Percentiles rank a stretch among this genome's conserved stretches.
phyloP scores from a whole-genome alignment of 2,888 invertebrate genomes.

The Agriotes lineatus region DNA sequence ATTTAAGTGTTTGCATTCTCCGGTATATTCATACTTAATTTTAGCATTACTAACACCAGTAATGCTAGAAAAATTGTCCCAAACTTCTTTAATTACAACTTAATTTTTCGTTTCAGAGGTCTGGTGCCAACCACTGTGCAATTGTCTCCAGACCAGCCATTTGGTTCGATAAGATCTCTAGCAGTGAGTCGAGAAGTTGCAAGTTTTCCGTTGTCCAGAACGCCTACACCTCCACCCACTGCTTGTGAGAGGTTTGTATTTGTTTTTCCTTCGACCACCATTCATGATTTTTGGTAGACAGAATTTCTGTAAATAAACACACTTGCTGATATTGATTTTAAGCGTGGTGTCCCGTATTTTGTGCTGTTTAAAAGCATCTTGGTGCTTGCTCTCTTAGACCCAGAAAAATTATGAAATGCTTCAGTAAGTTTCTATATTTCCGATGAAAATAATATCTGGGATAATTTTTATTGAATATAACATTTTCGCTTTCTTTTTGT shows the following conservation, averaged over 20 bases:
- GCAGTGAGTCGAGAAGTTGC: conserved; percentile 81
- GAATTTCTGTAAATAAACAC: conserved; percentile 1
- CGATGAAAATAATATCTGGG: too few relatives aligned
- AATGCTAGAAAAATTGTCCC: too few relatives aligned
- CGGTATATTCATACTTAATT: too few relatives aligned
- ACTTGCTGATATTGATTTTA: conserved; percentile 34
- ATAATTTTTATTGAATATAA: too few relatives aligned
- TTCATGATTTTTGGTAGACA: not conserved
- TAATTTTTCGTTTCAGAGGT: conserved; percentile 69
- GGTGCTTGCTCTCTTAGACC: too few relatives aligned
- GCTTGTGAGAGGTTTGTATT: conserved; percentile 63
- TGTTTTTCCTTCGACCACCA: not conserved
- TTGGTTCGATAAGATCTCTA: conserved; percentile 80
- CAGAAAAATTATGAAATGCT: too few relatives aligned
- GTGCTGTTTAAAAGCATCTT: too few relatives aligned
- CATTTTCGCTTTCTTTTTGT: too few relatives aligned
- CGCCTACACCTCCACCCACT: conserved; percentile 78
- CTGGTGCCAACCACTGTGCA: conserved; percentile 78
- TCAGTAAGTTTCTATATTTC: too few relatives aligned
- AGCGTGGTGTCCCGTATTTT: not conserved
- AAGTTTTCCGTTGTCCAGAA: conserved; percentile 81
- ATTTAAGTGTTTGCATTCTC: too few relatives aligned
- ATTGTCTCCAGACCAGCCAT: conserved; percentile 79
- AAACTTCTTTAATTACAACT: not conserved
- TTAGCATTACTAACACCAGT: too few relatives aligned